These are phyloP conservation scores for Apteryx owenii DNA, from an alignment of 2,113 vertebrate species.

Conservation along the genomic window DNA sequence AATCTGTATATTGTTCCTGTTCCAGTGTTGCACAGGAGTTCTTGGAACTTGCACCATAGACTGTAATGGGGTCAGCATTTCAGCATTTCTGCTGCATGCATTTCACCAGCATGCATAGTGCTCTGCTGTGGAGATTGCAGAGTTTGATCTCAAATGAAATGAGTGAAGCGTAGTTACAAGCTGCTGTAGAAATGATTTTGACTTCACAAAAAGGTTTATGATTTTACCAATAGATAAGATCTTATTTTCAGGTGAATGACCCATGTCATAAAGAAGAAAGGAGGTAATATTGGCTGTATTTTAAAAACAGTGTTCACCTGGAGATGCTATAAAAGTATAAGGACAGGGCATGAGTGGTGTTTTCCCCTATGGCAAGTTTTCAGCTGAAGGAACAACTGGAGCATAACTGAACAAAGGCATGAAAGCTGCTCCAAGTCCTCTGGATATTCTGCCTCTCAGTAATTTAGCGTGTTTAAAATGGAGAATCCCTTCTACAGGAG, in stretches of 20 bases:
- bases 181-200: background rate
- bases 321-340: background rate
- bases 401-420: background rate
- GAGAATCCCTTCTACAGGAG: background rate
- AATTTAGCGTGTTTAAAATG: background rate
- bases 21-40: background rate
- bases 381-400: slow-evolving; percentile 23
- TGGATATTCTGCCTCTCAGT: background rate
- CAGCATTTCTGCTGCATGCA: background rate
- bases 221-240: background rate
- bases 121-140: background rate
- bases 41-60: background rate
- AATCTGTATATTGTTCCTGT: background rate
- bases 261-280: background rate
- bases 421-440: slow-evolving; percentile 6
- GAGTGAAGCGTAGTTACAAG: background rate
- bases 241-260: slow-evolving; percentile 8
- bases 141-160: background rate
- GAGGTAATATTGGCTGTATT: background rate
- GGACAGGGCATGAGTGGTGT: background rate
- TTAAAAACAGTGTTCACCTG: background rate
- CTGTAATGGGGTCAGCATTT: background rate
- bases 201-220: slow-evolving; percentile 1
- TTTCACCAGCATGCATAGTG: background rate
- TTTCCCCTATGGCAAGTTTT: slow-evolving; percentile 51